Evolutionary conservation across 2,888 invertebrate genomes (phyloP), one percentile per base, ranked within the genome.

Genomic region (Drosophila siamana): DNA sequence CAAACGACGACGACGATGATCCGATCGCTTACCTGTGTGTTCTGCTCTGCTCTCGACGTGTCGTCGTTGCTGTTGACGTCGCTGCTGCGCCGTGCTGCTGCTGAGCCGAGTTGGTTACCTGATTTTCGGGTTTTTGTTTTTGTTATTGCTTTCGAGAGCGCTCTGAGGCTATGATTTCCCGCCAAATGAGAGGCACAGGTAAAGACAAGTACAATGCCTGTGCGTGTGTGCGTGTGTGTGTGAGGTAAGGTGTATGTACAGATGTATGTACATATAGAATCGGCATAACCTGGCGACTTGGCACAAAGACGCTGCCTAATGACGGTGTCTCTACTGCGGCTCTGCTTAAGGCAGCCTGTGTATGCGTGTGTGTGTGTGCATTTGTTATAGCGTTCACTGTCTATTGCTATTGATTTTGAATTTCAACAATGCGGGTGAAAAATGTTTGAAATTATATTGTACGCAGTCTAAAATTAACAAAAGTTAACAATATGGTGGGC

Each of bases 91-190:
- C 43, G 67, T n/a, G 61, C 62, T 51, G 63, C 30, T 28, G 51
- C 44, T 60, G 69, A 46, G 69, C 65, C 47, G 55, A 60, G 65
- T 59, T 80, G 72, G 84, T 81, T 89, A 89, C 89, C 90, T 89
- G 89, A 89, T 89, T 90, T 89, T 89, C 89, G 89, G 87, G 90
- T 89, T 89, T 89, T 88, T 83, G 79, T 74, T 74, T 71, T 74
- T 85, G 79, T 74, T 74, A 68, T 74, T 82, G 70, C 74, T 69
- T 63, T 73, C 43, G 62, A 69, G 75, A 62, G 75, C 69, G 63
- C 69, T 43, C 54, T 40, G 64, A 47, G 67, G 68, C 80, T 55
- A 83, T 72, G 82, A 80, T 86, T 88, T 86, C 88, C 88, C 88
- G 84, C 84, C 88, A 86, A 87, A 80, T 82, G 85, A 84, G 83